Base-by-base conservation (phyloP, 1,140 invertebrate genomes). In the Cardiocondyla obscurior region DNA sequence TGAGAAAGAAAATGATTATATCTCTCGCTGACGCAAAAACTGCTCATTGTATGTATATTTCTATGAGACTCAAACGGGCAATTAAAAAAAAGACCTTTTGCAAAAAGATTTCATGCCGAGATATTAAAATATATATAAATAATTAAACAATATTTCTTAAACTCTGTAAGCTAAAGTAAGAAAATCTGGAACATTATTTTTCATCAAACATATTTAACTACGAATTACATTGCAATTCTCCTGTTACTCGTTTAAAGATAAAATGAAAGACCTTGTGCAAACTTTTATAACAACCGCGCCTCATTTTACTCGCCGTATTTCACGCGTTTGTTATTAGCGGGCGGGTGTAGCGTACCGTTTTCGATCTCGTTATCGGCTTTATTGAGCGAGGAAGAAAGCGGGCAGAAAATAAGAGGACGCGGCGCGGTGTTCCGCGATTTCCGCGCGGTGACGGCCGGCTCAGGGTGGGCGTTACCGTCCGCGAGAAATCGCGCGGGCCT, bases 391-490 rank as follows among this genome's bases (percentile, higher is more conserved):
- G 5, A 19, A 55, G 8, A 22, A 33, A 46, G 19, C 12, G 6
- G 30, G 16, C 5, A 77, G 30, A 51, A 67, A 77, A 53, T 74
- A 58, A 39, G 25, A 0, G 64, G 33, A 39, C 4, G 46, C 30
- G 33, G 19, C 30, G 16, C n/a, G n/a, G n/a, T n/a, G n/a, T n/a
- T 25, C 19, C 16, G 12, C 30, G 19, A 79, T 67, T 42, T 79
- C 60, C 46, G 53, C 22, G 46, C 10, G 33, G 39, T 22, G 74
- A 22, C 55, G 55, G 39, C 16, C 14, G n/a, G n/a, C n/a, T n/a
- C n/a, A 67, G 30, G 30, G 72, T 67, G 30, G 25, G 67, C 67
- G 67, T 72, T 72, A 72, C 49, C 36, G 33, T 33, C 46, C 33
- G 60, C 44, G 44, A 39, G 73, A 16, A 65, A 77, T 65, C 73